Evolutionary conservation across 2,113 vertebrate genomes (phyloP), one percentile per base, ranked within the genome.

Genomic region (Andinoacara biseriatus): DNA sequence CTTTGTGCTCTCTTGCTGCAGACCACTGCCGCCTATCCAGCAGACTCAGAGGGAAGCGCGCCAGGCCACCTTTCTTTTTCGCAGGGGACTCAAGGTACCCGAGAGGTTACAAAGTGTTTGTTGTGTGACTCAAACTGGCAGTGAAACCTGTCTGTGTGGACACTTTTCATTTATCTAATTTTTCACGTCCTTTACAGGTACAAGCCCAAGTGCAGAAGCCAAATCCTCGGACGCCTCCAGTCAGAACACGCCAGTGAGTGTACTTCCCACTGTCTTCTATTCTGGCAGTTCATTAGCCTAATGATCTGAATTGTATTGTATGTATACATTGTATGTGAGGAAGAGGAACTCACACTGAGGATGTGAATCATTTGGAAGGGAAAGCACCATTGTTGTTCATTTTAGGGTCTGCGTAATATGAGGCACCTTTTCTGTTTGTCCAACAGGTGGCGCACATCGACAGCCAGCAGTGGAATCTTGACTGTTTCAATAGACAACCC

Each of bases 401-500:
- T 58, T 76, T 29, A 40, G 20, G 10, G 22, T 22, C 26, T 11
- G 3, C 81, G 29, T 75, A 26, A 46, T 1, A 13, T 3, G 14
- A 54, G 24, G 10, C 26, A 65, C 58, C 8, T 56, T 2, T 63
- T 33, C n/a, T 52, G 29, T 92, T 81, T 76, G 60, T 81, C 91
- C 94, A 96, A 90, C 92, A 99, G 98, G 83, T 98, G 98, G 97
- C 96, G 96, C 80, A 96, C 97, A 86, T 96, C 97, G 3, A 94
- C 96, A 81, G 96, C 95, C 22, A 97, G 82, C 90, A 97, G 94
- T 87, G 97, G 98, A 15, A 97, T 98, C 89, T 90, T 99, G 82
- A 99, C 97, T 0, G 96, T 99, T 15, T 99, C 98, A 3, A 99
- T 99, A 87, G 97, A 99, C 92, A 99, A 99, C 89, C 98, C 98